These are phyloP conservation scores for Hippocampus mohnikei DNA, from an alignment of 2,113 vertebrate species.

Conservation along the genomic window DNA sequence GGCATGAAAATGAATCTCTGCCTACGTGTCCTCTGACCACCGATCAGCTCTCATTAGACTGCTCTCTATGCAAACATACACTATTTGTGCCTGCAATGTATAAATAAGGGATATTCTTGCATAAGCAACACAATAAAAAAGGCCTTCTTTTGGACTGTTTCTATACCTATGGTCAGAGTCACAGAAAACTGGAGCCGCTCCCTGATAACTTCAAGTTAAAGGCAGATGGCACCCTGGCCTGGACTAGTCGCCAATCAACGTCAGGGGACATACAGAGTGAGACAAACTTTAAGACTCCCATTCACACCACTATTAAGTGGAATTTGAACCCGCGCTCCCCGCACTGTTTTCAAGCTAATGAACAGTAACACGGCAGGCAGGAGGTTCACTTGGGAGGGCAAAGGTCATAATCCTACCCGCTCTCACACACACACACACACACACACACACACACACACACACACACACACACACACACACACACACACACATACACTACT, in stretches of 20 bases:
- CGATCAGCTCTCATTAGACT: not conserved
- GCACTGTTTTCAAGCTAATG: not conserved
- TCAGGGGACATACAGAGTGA: not conserved
- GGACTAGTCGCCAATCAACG: not conserved
- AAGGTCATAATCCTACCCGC: too few relatives aligned
- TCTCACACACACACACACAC: too few relatives aligned
- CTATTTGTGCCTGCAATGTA: not conserved
- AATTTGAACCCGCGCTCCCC: not conserved
- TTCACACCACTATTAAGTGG: not conserved
- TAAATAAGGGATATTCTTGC: not conserved
- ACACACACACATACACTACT: too few relatives aligned
- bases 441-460: too few relatives aligned
- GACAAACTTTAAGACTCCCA: not conserved
- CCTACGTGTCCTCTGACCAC: not conserved
- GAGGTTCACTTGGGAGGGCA: too few relatives aligned
- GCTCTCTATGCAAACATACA: slow-evolving; percentile 3
- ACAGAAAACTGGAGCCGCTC: not conserved
- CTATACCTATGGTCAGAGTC: not conserved
- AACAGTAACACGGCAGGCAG: not conserved
- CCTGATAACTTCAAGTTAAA: not conserved
- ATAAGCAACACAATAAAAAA: not conserved
- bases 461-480: too few relatives aligned
- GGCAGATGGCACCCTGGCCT: not conserved
- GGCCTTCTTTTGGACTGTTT: not conserved
- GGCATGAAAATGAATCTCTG: slow-evolving; percentile 3